Base-by-base conservation (phyloP, 2,888 invertebrate species). In the Iphiclides podalirius region DNA sequence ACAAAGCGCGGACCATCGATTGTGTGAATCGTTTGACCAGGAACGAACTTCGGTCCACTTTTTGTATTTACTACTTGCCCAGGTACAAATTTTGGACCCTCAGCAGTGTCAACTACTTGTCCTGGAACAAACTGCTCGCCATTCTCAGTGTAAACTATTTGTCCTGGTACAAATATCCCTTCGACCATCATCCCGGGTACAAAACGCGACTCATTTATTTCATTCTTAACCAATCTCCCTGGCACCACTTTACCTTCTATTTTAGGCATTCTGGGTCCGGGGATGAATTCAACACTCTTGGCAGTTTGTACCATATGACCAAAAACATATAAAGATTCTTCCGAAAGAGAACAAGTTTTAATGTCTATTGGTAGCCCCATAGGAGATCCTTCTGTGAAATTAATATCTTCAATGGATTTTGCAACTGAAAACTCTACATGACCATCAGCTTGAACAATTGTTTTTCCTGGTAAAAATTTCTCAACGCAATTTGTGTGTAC, bases 51-150 rank as follows among this genome's bases (percentile, higher is more conserved):
- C 0, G 91, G 89, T 4, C 93, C 92, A 37, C 87, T 89, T 64
- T 90, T 89, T 0, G 93, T 93, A 63, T 93, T 92, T 0, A 94
- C 93, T 61, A 94, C 92, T 81, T 94, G 94, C 1, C 95, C 95
- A 1, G 94, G 94, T 11, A 95, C 93, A 70, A 95, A 94, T 70
- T 94, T 94, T 0, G 92, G 91, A 14, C 92, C 92, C 59, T 91
- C 91, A 39, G 89, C 84, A 1, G 93, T 93, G 61, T 93, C 92
- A n/a, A 93, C 91, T 0, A 93, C 92, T 79, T 93, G 93, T 0
- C 93, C 94, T 0, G 93, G 92, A 2, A 93, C 91, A 64, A 94
- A 93, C 58, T 93, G 92, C 59, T 93, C 92, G 3, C 93, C 93
- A 52, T 90, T 91, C 65, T 93, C 92, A 4, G 93, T 93, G 60